Evolutionary conservation across 2,113 vertebrate genomes (phyloP).

Genomic region (Fukomys damarensis): DNA sequence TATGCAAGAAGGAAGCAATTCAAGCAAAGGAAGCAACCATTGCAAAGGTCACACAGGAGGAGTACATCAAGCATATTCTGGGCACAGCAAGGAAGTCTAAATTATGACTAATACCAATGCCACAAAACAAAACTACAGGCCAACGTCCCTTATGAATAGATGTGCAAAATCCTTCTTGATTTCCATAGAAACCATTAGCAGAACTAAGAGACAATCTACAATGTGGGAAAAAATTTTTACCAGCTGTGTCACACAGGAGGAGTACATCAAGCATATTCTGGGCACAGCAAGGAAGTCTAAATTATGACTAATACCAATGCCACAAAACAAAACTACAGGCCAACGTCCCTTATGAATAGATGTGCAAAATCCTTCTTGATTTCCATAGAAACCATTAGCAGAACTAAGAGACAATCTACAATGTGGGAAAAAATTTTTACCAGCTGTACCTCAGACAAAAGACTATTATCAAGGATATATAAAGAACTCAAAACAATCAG

Average conservation of each 20-base stretch:
- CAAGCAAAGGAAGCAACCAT: background rate
- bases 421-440: too few species aligned
- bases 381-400: too few species aligned
- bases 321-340: background rate
- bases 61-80: background rate
- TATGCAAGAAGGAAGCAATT: background rate
- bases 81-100: background rate
- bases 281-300: background rate
- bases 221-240: too few species aligned
- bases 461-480: too few species aligned
- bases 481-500: too few species aligned
- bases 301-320: background rate
- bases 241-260: background rate
- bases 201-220: too few species aligned
- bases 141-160: background rate
- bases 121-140: background rate
- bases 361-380: too few species aligned
- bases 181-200: too few species aligned
- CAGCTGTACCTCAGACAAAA: too few species aligned
- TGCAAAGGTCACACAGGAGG: background rate
- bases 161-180: too few species aligned
- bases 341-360: background rate
- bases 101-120: background rate
- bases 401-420: too few species aligned
- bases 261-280: background rate